Base-by-base conservation (phyloP, 2,113 vertebrate species). In the Alectura lathami region DNA sequence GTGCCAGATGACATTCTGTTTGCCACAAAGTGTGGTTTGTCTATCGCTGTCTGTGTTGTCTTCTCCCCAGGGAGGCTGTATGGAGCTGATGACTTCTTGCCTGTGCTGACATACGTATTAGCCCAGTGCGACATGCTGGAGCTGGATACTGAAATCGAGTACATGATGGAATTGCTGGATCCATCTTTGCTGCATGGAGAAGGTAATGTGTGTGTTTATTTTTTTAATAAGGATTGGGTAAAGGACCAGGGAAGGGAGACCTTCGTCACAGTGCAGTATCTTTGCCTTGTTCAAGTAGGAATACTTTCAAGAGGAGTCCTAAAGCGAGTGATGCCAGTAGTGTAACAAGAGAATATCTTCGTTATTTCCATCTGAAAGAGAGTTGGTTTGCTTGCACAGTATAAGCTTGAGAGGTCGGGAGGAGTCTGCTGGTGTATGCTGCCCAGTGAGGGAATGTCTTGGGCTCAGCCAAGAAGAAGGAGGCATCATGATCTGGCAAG, bases 101-200 rank as follows among this genome's bases (percentile, higher is more conserved):
- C 99, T 23, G 99, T 99, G 97, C 91, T 99, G 97, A 99, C 99
- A 0, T 99, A 99, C 0, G 99, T 99, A n/a, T 91, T 99, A 75
- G 99, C 99, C 34, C 99, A 99, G 93, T 99, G 99, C 88, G 99
- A 99, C 96, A 99, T 99, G 99, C 98, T 99, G 72, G 98, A 99
- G 82, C 97, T 99, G 95, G 99, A 99, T 91, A 98, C 98, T 3
- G 99, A 99, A 93, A 99, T 99, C 30, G 98, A 99, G 85, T 99
- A 99, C 97, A 99, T 99, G 99, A 99, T 99, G 99, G 99, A 99
- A 91, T 96, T 99, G 86, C 96, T 99, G 93, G 99, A 99, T 96
- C 99, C 99, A 1, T 98, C 98, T 15, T 97, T 99, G 89, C 96
- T 99, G 38, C 98, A 99, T 6, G 99, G 99, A 97, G 99, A 99